Percentiles rank a stretch among this genome's conserved stretches.
phyloP scores from a whole-genome alignment of 1,140 invertebrate genomes.

The fruit fly (Drosophila melanogaster) region DNA sequence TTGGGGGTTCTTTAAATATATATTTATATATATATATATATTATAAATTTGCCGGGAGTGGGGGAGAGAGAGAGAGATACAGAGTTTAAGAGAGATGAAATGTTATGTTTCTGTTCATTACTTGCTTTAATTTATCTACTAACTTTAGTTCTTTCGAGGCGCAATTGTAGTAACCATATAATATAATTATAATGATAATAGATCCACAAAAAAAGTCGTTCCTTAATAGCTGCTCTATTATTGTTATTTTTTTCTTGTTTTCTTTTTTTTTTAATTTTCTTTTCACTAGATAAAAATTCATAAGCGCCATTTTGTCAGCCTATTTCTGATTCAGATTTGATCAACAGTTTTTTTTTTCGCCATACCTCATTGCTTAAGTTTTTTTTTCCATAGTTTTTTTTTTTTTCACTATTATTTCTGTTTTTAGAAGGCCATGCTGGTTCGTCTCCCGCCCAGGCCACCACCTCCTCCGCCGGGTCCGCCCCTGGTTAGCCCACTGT shows the following conservation, averaged over 20 bases:
- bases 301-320: conserved; percentile 74
- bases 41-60: conserved; percentile 11
- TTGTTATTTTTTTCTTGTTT: conserved; percentile 25
- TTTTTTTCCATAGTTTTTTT: background rate
- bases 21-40: background rate
- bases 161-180: conserved; percentile 29
- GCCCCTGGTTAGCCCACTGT: conserved; percentile 71
- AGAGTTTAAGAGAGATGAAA: conserved; percentile 20
- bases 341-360: conserved; percentile 41
- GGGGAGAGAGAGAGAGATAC: conserved; percentile 9
- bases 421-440: conserved; percentile 83
- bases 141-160: conserved; percentile 48
- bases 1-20: conserved; percentile 32
- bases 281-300: conserved; percentile 62
- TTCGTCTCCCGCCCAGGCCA: conserved; percentile 62
- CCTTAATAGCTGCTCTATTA: conserved; percentile 39
- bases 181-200: conserved; percentile 47
- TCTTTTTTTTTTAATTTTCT: background rate
- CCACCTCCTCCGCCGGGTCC: conserved; percentile 61
- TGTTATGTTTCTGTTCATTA: conserved; percentile 33
- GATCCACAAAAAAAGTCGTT: conserved; percentile 49
- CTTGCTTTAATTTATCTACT: conserved; percentile 21
- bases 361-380: background rate
- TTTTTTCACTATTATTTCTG: background rate
- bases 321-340: conserved; percentile 44